Percentiles rank a stretch among this genome's conserved stretches.
phyloP scores from a whole-genome alignment of 2,113 vertebrate species.

The Aleadryas rufinucha region DNA sequence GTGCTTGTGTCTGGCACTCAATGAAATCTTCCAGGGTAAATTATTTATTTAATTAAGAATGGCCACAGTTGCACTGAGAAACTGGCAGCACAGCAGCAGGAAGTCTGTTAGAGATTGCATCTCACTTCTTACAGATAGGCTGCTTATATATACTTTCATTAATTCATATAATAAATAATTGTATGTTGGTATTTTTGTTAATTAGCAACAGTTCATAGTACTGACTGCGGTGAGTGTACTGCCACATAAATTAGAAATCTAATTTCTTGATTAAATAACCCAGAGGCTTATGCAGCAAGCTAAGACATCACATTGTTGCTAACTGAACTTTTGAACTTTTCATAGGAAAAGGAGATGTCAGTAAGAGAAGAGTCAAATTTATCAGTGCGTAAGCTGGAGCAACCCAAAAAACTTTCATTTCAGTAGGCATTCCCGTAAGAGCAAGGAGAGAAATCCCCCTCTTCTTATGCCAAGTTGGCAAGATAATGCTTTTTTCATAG shows the following conservation, averaged over 20 bases:
- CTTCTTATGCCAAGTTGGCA: background rate
- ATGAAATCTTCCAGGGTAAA: background rate
- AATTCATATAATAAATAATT: conserved; percentile 12
- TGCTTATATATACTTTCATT: background rate
- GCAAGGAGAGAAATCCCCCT: background rate
- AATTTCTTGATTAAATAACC: background rate
- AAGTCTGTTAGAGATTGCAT: conserved; percentile 1
- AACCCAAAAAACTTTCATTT: background rate
- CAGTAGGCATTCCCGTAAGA: background rate
- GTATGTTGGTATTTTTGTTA: background rate
- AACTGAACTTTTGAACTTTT: conserved; percentile 25
- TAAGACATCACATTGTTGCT: background rate
- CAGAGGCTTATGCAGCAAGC: background rate
- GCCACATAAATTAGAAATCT: background rate
- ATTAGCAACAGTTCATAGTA: background rate
- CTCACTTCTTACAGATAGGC: background rate
- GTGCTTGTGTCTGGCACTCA: conserved; percentile 25
- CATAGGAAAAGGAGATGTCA: background rate
- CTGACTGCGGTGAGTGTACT: background rate
- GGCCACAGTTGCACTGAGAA: background rate
- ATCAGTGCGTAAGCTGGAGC: background rate
- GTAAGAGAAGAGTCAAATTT: background rate
- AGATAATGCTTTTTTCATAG: background rate
- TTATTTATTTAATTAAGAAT: conserved; percentile 46
- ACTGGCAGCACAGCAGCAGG: conserved; percentile 4